Base-by-base conservation (phyloP, 92 coral and sea anemone species). In the Epizoanthus rinbou region DNA sequence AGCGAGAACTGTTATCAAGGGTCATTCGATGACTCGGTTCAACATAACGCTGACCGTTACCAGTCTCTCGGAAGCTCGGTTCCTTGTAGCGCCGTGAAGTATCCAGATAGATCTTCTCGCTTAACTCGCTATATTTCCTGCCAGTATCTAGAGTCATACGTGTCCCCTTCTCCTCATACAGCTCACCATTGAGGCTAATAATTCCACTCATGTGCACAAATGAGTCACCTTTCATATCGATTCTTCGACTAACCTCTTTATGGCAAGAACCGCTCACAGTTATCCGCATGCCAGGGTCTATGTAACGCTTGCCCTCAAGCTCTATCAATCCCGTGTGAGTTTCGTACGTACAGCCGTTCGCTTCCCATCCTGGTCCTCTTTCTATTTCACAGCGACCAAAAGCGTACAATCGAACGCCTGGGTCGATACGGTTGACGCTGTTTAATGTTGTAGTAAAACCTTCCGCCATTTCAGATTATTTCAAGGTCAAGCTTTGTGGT, bases 311-410 rank as follows among this genome's bases (percentile, higher is more conserved):
- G 0, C 35, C 18, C 39, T 73, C 79, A 58, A 73, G 79, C 14
- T 21, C n/a, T 47, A 73, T 3, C n/a, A 73, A 47, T 73, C 79
- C 79, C 6, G 79, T 73, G 7, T 47, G 79, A 0, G 79, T 73
- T 52, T 22, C 10, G 56, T 73, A 73, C 14, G 47, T 73, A 16
- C 60, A n/a, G 35, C 79, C 79, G 6, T 8, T 73, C 5, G 79
- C 79, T 47, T 19, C 13, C 79, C 79, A 73, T 23, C 45, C 15
- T 2, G 43, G 43, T 33, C 79, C 82, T 14, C 19, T 63, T n/a
- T 78, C 82, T 78, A 78, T 41, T 47, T 78, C 37, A 63, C 71
- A 63, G 50, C 82, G 82, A 78, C 82, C 82, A 62, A 63, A 59
- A n/a, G 70, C 82, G 45, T 78, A 13, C 50, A 60, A 62, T 18